These are phyloP conservation scores for Polypterus senegalus DNA, from an alignment of 2,113 vertebrate species.

Conservation along the genomic window DNA sequence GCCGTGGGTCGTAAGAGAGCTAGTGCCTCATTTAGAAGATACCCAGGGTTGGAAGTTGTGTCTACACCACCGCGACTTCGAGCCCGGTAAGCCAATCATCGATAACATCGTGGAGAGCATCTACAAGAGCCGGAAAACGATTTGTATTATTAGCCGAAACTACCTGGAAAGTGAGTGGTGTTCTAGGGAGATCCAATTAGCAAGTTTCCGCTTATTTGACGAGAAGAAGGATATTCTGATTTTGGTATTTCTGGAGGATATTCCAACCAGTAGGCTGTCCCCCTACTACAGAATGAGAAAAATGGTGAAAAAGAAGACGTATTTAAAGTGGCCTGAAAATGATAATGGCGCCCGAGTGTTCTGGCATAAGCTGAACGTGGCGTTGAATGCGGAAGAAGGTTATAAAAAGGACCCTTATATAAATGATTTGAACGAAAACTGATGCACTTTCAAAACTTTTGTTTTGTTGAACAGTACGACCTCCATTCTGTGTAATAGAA, in stretches of 20 bases:
- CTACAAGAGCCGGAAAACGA: constrained; percentile 53
- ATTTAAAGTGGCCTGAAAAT: constrained; percentile 42
- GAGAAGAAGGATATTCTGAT: constrained; percentile 53
- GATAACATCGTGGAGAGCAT: constrained; percentile 57
- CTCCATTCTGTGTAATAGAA: too few relatives aligned
- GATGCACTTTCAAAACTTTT: too few relatives aligned
- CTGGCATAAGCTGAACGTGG: constrained; percentile 50
- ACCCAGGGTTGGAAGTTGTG: constrained; percentile 52
- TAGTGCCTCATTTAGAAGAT: constrained; percentile 47
- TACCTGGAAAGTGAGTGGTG: constrained; percentile 58
- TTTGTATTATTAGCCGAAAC: constrained; percentile 48
- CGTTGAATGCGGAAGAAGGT: constrained; percentile 25
- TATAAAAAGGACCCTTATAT: constrained; percentile 14
- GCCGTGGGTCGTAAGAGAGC: constrained; percentile 40
- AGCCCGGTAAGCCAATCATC: constrained; percentile 49
- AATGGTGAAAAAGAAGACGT: constrained; percentile 42
- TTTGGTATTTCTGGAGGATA: constrained; percentile 54
- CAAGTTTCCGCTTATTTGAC: constrained; percentile 54
- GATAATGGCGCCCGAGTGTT: constrained; percentile 31
- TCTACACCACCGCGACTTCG: constrained; percentile 58
- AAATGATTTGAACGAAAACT: too few relatives aligned
- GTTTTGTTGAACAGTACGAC: too few relatives aligned
- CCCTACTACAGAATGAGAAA: constrained; percentile 47
- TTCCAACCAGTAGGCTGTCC: constrained; percentile 35
- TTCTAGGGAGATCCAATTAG: constrained; percentile 55